phyloP scores from a whole-genome alignment of 2,888 invertebrate species.

The Cheilosia vulpina region DNA sequence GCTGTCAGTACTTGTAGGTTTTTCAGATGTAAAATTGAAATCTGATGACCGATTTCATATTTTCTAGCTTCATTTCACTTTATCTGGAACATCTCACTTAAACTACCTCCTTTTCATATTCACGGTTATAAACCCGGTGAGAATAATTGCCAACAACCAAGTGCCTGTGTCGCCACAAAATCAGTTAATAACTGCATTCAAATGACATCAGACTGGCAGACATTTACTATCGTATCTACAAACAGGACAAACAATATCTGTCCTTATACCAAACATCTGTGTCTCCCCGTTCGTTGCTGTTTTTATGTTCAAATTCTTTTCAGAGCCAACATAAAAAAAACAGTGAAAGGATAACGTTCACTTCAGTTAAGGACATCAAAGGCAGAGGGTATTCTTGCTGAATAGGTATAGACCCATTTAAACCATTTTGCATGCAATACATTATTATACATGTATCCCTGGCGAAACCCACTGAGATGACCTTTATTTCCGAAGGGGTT shows the following conservation, averaged over 20 bases:
- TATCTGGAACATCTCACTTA: too few relatives aligned
- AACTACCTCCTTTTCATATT: too few relatives aligned
- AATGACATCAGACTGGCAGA: slow-evolving; percentile 19
- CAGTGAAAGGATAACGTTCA: slow-evolving; percentile 20
- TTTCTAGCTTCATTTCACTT: too few relatives aligned
- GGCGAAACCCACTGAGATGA: slow-evolving; percentile 14
- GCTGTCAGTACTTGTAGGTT: too few relatives aligned
- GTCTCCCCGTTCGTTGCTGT: neutral
- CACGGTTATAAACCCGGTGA: neutral
- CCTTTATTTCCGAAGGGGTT: slow-evolving; percentile 50
- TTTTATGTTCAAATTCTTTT: slow-evolving; percentile 50
- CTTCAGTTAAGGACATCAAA: slow-evolving; percentile 63
- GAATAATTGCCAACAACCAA: slow-evolving; percentile 2
- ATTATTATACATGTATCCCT: neutral
- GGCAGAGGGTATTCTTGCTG: slow-evolving; percentile 53
- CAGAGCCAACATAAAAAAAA: slow-evolving; percentile 32
- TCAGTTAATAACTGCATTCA: slow-evolving; percentile 40
- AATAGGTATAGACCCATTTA: slow-evolving; percentile 43
- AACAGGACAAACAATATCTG: slow-evolving; percentile 12
- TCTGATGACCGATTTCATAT: too few relatives aligned
- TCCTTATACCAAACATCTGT: neutral
- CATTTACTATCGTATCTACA: neutral
- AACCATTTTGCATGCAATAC: slow-evolving; percentile 24
- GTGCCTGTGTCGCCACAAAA: slow-evolving; percentile 24
- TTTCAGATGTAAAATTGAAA: too few relatives aligned